These are phyloP conservation scores for Morbakka virulenta DNA, from an alignment of 30 jellyfish, hydroid and myxozoan genomes.

Conservation along the genomic window DNA sequence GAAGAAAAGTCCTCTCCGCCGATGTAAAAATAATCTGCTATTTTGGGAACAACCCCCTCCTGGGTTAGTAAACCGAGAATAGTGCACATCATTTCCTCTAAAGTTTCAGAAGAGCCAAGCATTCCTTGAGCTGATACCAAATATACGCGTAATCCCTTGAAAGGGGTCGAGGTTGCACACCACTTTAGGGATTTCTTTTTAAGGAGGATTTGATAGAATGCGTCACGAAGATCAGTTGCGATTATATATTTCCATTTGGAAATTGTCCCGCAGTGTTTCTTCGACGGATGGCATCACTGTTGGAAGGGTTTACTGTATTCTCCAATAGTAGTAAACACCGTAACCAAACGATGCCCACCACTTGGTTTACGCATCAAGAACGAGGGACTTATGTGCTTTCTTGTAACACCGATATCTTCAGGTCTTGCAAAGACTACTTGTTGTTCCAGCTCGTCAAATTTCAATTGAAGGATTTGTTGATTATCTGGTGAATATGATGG, in stretches of 20 bases:
- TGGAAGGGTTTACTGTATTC: neutral
- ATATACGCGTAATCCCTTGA: neutral
- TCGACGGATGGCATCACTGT: neutral
- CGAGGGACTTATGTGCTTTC: neutral
- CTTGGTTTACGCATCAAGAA: neutral
- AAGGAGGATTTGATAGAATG: neutral
- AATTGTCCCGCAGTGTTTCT: neutral
- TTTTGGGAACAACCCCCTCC: neutral
- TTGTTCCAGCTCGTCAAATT: neutral
- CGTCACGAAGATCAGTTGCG: neutral
- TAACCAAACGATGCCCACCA: neutral
- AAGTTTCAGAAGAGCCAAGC: slow-evolving; percentile 6
- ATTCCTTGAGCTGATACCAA: neutral
- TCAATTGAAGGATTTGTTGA: neutral
- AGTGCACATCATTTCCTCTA: neutral
- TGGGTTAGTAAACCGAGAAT: slow-evolving; percentile 4
- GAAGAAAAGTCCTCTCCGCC: neutral
- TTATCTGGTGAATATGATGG: neutral
- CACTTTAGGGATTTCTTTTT: neutral
- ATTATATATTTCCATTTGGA: neutral
- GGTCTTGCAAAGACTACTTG: neutral
- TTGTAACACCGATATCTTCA: neutral
- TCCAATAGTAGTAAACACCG: neutral
- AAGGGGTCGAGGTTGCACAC: neutral
- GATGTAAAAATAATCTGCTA: neutral